These are phyloP conservation scores for Pseudocheirus occidentalis DNA, from an alignment of 2,797 vertebrate species.

Conservation along the genomic window DNA sequence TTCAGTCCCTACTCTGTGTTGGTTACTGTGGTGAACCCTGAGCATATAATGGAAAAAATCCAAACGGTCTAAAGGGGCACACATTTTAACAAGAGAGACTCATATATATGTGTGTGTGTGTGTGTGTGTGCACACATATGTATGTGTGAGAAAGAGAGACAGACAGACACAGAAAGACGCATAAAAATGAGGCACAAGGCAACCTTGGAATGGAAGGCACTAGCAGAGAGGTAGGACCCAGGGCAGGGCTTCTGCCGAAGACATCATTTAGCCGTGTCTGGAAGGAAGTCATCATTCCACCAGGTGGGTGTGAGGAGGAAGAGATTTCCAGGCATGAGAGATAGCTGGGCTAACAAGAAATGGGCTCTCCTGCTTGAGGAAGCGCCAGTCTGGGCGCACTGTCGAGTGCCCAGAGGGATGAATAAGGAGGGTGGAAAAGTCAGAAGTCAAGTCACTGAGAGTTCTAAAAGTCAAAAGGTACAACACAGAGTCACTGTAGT, in stretches of 20 bases:
- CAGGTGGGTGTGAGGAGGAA: not conserved
- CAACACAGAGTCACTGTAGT: not conserved
- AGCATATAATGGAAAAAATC: too few relatives aligned
- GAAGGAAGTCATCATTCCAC: too few relatives aligned
- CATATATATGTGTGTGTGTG: too few relatives aligned
- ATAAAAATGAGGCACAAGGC: not conserved
- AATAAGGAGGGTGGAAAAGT: not conserved
- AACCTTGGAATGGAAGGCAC: not conserved
- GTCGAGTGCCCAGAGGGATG: not conserved
- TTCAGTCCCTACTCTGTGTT: too few relatives aligned
- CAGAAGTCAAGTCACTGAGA: not conserved
- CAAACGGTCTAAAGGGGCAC: too few relatives aligned
- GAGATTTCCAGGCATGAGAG: not conserved
- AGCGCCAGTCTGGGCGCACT: not conserved
- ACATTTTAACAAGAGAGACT: too few relatives aligned
- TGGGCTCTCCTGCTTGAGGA: not conserved
- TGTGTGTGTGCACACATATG: too few relatives aligned
- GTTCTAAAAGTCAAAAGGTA: not conserved
- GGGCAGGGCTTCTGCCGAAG: not conserved
- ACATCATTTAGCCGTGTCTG: too few relatives aligned
- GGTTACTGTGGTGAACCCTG: too few relatives aligned
- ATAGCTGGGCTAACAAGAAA: not conserved
- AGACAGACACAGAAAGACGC: too few relatives aligned
- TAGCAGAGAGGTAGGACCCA: not conserved
- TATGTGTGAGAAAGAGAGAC: too few relatives aligned